Evolutionary conservation across 2,888 invertebrate genomes (phyloP).

Genomic region (Phania funesta): DNA sequence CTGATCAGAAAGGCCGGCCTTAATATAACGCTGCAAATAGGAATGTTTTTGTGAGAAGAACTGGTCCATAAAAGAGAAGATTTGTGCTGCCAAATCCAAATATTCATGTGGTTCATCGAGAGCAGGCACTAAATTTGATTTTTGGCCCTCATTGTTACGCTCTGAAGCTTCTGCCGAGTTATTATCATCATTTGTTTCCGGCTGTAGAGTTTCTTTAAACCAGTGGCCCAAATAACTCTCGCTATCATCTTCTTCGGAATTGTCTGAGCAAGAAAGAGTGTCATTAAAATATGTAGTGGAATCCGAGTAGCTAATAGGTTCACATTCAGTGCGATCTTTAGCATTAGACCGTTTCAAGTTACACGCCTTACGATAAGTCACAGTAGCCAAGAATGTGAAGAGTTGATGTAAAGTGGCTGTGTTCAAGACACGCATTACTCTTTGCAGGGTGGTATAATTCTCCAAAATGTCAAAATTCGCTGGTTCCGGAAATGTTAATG

Average conservation of each 20-base stretch:
- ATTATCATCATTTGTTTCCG: slow-evolving; percentile 82
- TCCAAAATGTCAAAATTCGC: slow-evolving; percentile 80
- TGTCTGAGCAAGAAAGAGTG: slow-evolving; percentile 94
- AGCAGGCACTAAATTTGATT: slow-evolving; percentile 84
- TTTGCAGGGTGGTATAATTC: slow-evolving; percentile 80
- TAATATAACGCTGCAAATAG: slow-evolving; percentile 85
- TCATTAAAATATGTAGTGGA: slow-evolving; percentile 98
- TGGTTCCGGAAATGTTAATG: slow-evolving; percentile 75
- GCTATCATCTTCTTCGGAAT: slow-evolving; percentile 90
- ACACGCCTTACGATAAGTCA: slow-evolving; percentile 94
- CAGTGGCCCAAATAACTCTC: slow-evolving; percentile 86
- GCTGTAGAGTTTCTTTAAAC: slow-evolving; percentile 96
- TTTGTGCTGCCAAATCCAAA: slow-evolving; percentile 91
- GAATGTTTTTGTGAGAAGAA: slow-evolving; percentile 83
- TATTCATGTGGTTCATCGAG: slow-evolving; percentile 92
- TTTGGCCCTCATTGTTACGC: slow-evolving; percentile 81
- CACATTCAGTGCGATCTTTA: slow-evolving; percentile 88
- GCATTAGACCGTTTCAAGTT: slow-evolving; percentile 89
- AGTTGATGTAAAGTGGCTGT: slow-evolving; percentile 83
- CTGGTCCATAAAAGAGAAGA: slow-evolving; percentile 92
- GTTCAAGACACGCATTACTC: slow-evolving; percentile 81
- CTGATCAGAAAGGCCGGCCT: slow-evolving; percentile 88
- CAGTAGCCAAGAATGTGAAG: slow-evolving; percentile 93
- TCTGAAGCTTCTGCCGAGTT: slow-evolving; percentile 82
- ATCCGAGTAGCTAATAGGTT: slow-evolving; percentile 92